phyloP scores from a whole-genome alignment of 1,140 invertebrate species.

The Tribolium madens region DNA sequence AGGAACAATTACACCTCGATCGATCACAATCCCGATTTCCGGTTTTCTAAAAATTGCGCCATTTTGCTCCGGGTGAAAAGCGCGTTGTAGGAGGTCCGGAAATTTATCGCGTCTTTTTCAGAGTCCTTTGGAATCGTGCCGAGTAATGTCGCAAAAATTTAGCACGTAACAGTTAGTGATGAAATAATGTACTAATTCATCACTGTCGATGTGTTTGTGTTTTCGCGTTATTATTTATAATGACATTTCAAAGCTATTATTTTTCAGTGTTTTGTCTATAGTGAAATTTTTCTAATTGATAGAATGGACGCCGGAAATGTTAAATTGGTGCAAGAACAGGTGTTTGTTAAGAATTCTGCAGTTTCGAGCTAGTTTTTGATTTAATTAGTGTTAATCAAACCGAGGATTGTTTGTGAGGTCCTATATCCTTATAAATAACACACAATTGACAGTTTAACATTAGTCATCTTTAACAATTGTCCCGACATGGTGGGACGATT shows the following conservation, averaged over 20 bases:
- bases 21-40: background rate
- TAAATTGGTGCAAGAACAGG: background rate
- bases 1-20: background rate
- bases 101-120: constrained; percentile 18
- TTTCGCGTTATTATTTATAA: constrained; percentile 27
- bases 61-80: background rate
- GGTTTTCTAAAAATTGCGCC: background rate
- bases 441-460: background rate
- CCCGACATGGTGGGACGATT: background rate
- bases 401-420: background rate
- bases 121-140: constrained; percentile 15
- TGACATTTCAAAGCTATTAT: constrained; percentile 6
- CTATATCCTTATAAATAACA: background rate
- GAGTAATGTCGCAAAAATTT: constrained; percentile 22
- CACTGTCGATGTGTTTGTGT: constrained; percentile 33
- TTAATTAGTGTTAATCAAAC: background rate
- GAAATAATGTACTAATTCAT: constrained; percentile 35
- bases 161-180: constrained; percentile 25
- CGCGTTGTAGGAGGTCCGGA: background rate
- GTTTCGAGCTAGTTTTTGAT: background rate
- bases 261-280: background rate
- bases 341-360: background rate
- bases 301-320: background rate
- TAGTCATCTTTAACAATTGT: constrained; percentile 17
- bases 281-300: constrained; percentile 16